Conservation (phyloP, 2,888 invertebrate genomes). For the Norana najaformis region DNA sequence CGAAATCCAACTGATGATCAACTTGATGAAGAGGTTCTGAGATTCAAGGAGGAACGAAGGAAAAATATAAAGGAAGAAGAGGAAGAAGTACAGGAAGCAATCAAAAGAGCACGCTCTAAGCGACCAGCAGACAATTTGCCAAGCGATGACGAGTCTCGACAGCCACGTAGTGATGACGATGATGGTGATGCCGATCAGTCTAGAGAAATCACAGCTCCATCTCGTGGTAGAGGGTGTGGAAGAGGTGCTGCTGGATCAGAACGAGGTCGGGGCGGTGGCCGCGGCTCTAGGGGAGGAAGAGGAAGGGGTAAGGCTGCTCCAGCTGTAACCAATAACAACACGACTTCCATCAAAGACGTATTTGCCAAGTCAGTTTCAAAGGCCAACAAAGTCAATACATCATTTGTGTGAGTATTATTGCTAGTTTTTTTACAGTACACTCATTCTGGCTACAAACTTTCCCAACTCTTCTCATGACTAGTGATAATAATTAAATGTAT, state of each 20-base stretch:
- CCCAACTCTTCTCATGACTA: neutral
- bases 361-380: neutral
- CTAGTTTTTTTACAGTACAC: neutral
- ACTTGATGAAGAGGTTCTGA: constrained; percentile 65
- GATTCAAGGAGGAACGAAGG: constrained; percentile 63
- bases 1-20: constrained; percentile 65
- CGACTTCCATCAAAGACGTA: neutral
- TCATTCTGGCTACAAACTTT: neutral
- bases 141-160: neutral
- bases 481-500: neutral
- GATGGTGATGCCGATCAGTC: constrained; percentile 10
- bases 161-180: constrained; percentile 1
- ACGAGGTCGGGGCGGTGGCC: constrained; percentile 22
- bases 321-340: constrained; percentile 3
- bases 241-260: constrained; percentile 23
- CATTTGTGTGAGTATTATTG: neutral
- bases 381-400: neutral
- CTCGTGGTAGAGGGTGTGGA: constrained; percentile 31
- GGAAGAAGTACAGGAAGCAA: constrained; percentile 48
- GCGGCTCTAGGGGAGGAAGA: constrained; percentile 35
- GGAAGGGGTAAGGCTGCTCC: constrained; percentile 34
- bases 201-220: neutral
- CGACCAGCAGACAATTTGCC: neutral
- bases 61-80: constrained; percentile 52
- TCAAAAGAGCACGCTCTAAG: constrained; percentile 30